Conservation (phyloP, 2,888 invertebrate genomes). For the Tachina grossa region DNA sequence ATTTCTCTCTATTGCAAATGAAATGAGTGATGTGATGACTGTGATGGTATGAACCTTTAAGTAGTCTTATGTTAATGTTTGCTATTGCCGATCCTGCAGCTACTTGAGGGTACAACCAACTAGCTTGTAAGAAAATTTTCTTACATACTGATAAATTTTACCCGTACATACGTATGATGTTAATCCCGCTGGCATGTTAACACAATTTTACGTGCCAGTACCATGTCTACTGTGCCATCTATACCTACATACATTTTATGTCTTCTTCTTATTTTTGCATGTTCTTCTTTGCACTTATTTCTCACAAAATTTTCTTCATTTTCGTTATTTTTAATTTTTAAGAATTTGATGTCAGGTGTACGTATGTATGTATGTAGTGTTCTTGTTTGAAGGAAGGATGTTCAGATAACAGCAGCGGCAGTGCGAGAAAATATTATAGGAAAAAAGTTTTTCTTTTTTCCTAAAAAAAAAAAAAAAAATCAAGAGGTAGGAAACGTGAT, state of each 20-base stretch:
- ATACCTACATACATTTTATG: slow-evolving; percentile 3
- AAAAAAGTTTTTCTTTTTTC: slow-evolving; percentile 22
- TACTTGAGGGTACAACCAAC: slow-evolving; percentile 28
- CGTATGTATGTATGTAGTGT: slow-evolving; percentile 25
- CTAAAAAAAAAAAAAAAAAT: slow-evolving; percentile 46
- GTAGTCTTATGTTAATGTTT: slow-evolving; percentile 25
- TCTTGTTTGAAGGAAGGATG: slow-evolving; percentile 60
- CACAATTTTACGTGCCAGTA: slow-evolving; percentile 72
- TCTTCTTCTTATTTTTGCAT: slow-evolving; percentile 51
- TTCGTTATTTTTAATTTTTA: slow-evolving; percentile 46
- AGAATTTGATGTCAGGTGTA: slow-evolving; percentile 61
- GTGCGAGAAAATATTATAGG: slow-evolving; percentile 2
- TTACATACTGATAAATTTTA: slow-evolving; percentile 31
- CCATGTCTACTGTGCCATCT: slow-evolving; percentile 51
- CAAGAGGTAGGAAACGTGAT: slow-evolving; percentile 67
- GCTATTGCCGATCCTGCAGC: slow-evolving; percentile 27
- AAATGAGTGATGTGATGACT: slow-evolving; percentile 42
- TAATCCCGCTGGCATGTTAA: slow-evolving; percentile 73
- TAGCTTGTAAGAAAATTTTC: slow-evolving; percentile 19
- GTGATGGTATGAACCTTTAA: slow-evolving; percentile 12
- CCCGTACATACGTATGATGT: slow-evolving; percentile 56
- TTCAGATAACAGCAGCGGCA: slow-evolving; percentile 52
- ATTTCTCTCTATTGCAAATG: slow-evolving; percentile 13
- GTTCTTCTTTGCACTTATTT: slow-evolving; percentile 31
- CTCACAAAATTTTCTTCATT: slow-evolving; percentile 11